Conservation (phyloP, 2,797 vertebrate species). For the Dromococcyx pavoninus region DNA sequence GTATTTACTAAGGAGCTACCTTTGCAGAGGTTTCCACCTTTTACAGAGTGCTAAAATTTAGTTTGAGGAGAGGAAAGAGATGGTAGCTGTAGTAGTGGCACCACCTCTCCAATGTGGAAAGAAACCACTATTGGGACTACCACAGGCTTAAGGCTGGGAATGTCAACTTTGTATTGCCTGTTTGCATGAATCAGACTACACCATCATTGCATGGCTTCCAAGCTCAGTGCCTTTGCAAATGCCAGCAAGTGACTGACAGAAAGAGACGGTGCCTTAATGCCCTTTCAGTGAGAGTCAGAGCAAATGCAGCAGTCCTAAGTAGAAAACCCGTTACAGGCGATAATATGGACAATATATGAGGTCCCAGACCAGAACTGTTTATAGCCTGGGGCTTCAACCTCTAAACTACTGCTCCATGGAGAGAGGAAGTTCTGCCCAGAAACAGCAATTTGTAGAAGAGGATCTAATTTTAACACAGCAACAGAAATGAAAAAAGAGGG, state of each 20-base stretch:
- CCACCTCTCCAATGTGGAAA: slow-evolving; percentile 34
- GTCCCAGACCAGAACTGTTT: neutral
- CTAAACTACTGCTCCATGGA: neutral
- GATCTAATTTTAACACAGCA: neutral
- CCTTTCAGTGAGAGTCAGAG: neutral
- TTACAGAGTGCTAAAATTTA: neutral
- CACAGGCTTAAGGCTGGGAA: neutral
- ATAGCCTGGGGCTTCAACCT: neutral
- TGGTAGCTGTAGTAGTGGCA: neutral
- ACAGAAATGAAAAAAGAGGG: neutral
- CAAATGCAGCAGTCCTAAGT: neutral
- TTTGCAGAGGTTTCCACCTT: neutral
- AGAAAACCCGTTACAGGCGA: neutral
- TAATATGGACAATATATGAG: neutral
- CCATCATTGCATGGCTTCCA: neutral
- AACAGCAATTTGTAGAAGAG: neutral
- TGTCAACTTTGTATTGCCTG: neutral
- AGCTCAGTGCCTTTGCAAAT: neutral
- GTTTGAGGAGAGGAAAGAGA: slow-evolving; percentile 20
- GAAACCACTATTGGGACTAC: neutral
- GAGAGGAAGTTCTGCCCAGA: neutral
- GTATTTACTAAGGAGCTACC: neutral
- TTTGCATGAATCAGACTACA: neutral
- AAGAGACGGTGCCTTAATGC: neutral
- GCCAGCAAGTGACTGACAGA: neutral